Evolutionary conservation across 1,140 invertebrate genomes (phyloP).

Genomic region (Tachypleus tridentatus): DNA sequence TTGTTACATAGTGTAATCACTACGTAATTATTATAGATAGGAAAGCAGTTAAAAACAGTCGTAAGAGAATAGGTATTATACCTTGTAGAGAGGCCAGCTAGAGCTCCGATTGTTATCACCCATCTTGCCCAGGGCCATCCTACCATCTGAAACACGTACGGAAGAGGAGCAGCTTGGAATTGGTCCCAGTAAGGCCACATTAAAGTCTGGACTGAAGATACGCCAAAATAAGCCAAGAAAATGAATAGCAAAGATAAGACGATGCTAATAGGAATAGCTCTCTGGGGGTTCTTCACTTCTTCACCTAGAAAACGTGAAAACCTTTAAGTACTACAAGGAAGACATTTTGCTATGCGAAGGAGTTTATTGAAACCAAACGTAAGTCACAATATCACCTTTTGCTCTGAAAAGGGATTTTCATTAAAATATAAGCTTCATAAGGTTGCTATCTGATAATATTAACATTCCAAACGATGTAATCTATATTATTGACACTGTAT

Average conservation of each 20-base stretch:
- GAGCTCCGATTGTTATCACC: conserved; percentile 61
- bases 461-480: too few relatives aligned
- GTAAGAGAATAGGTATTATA: conserved; percentile 22
- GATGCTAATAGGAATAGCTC: conserved; percentile 73
- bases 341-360: too few relatives aligned
- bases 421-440: too few relatives aligned
- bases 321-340: too few relatives aligned
- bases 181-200: conserved; percentile 68
- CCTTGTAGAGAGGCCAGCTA: conserved; percentile 58
- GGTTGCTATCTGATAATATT: too few relatives aligned
- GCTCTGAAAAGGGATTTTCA: too few relatives aligned
- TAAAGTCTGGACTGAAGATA: conserved; percentile 75
- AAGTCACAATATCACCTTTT: too few relatives aligned
- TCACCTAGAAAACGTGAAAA: conserved; percentile 39
- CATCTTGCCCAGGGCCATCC: conserved; percentile 57
- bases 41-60: too few relatives aligned
- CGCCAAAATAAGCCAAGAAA: conserved; percentile 69
- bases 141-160: conserved; percentile 54
- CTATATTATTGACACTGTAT: too few relatives aligned
- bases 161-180: conserved; percentile 52
- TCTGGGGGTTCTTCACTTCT: conserved; percentile 79
- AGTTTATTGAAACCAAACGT: neutral
- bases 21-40: too few relatives aligned
- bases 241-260: conserved; percentile 63
- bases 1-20: too few relatives aligned